phyloP scores from a whole-genome alignment of 2,797 vertebrate species.

The Pyrocephalus nanus region DNA sequence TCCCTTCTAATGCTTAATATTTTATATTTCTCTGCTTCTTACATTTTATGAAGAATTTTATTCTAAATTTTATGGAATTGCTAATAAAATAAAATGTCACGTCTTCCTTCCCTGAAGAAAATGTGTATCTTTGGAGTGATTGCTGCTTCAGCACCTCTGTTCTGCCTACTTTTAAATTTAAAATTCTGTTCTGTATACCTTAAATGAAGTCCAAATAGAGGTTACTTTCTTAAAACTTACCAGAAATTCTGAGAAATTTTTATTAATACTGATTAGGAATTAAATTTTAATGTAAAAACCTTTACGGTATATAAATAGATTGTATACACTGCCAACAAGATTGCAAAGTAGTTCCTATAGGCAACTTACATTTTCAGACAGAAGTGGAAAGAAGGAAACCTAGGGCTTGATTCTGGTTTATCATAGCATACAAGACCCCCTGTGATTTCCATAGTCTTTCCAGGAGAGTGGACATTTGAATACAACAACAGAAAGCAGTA shows the following conservation, averaged over 20 bases:
- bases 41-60: not conserved
- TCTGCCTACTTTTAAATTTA: not conserved
- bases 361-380: not conserved
- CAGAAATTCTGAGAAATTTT: not conserved
- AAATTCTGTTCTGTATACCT: not conserved
- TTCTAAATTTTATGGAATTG: not conserved
- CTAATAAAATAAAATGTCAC: not conserved
- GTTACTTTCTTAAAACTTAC: not conserved
- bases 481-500: not conserved
- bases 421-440: not conserved
- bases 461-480: not conserved
- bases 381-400: not conserved
- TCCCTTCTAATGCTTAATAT: not conserved
- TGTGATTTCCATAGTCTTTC: not conserved
- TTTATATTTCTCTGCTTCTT: not conserved
- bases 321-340: not conserved
- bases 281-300: not conserved
- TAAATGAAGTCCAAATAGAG: not conserved
- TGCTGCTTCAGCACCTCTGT: not conserved
- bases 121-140: not conserved
- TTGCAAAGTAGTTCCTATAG: not conserved
- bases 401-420: not conserved
- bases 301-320: not conserved
- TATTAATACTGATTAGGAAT: slow-evolving; percentile 27
- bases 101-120: not conserved